Conservation (phyloP, 2,113 vertebrate species). For the Danionella cerebrum region DNA sequence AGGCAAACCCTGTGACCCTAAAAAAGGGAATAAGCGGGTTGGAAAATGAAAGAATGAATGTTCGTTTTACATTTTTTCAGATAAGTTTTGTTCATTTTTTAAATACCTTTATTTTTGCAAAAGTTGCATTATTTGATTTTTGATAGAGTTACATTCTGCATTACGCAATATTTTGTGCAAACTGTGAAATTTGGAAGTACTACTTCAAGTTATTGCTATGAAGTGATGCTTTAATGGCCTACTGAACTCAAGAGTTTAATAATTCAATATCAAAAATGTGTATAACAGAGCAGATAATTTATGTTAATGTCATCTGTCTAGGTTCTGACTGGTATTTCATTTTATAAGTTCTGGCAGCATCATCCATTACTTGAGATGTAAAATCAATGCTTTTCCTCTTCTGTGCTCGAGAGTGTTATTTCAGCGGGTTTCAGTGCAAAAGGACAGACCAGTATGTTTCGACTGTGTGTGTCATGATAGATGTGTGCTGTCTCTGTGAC, state of each 20-base stretch:
- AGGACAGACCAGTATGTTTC: background rate
- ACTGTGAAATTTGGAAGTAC: too few relatives aligned
- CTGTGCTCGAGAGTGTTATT: background rate
- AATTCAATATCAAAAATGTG: background rate
- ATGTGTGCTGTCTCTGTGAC: background rate
- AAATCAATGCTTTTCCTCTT: slow-evolving; percentile 15
- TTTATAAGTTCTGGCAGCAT: background rate
- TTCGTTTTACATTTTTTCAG: too few relatives aligned
- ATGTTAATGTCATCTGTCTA: background rate
- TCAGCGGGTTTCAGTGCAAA: background rate
- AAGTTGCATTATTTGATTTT: too few relatives aligned
- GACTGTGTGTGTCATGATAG: background rate
- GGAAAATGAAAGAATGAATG: too few relatives aligned
- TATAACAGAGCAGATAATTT: background rate
- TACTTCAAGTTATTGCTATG: too few relatives aligned
- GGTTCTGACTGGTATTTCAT: background rate
- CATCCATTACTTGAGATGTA: background rate
- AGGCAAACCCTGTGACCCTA: too few relatives aligned
- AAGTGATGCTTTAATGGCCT: too few relatives aligned
- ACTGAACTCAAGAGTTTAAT: background rate
- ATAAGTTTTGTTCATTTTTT: too few relatives aligned
- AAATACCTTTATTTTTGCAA: too few relatives aligned
- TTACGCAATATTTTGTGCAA: too few relatives aligned
- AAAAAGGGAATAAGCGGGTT: too few relatives aligned
- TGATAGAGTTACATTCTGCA: too few relatives aligned